phyloP scores from a whole-genome alignment of 1,140 invertebrate genomes.

The Drosophila ficusphila region DNA sequence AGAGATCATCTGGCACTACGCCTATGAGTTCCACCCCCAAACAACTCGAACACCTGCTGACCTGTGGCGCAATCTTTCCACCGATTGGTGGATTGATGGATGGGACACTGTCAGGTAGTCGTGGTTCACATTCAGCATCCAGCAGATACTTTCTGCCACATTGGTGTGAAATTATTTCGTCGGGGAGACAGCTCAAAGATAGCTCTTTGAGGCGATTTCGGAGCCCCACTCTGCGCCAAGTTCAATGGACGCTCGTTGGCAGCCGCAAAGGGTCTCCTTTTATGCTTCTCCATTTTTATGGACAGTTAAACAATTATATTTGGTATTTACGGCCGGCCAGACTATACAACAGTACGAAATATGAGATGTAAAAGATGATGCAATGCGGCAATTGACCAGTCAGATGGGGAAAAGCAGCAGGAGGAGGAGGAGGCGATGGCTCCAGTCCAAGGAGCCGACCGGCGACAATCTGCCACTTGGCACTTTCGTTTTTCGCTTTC shows the following conservation, averaged over 20 bases:
- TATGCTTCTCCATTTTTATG: slow-evolving; percentile 69
- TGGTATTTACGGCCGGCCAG: slow-evolving; percentile 70
- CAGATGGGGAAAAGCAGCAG: slow-evolving; percentile 1
- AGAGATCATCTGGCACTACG: slow-evolving; percentile 27
- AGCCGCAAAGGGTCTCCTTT: slow-evolving; percentile 69
- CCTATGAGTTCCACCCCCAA: slow-evolving; percentile 41
- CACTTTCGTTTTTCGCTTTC: slow-evolving; percentile 69
- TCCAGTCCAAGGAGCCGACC: slow-evolving; percentile 46
- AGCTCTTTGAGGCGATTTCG: slow-evolving; percentile 45
- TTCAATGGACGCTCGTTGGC: slow-evolving; percentile 60
- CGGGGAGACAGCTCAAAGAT: slow-evolving; percentile 39
- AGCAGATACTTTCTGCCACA: slow-evolving; percentile 48
- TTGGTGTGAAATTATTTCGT: slow-evolving; percentile 73
- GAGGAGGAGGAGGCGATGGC: slow-evolving; percentile 2
- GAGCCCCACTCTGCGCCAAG: slow-evolving; percentile 24
- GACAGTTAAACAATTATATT: slow-evolving; percentile 80
- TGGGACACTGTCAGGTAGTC: slow-evolving; percentile 40
- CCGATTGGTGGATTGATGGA: slow-evolving; percentile 65
- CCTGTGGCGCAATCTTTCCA: slow-evolving; percentile 37
- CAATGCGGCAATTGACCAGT: slow-evolving; percentile 49
- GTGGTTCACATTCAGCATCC: slow-evolving; percentile 15
- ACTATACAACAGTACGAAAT: slow-evolving; percentile 43
- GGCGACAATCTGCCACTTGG: slow-evolving; percentile 41
- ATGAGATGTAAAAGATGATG: slow-evolving; percentile 69
- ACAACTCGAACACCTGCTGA: slow-evolving; percentile 55